Evolutionary conservation across 2,888 invertebrate genomes (phyloP), one percentile per base, ranked within the genome.

Genomic region (Aporophyla lueneburgensis): DNA sequence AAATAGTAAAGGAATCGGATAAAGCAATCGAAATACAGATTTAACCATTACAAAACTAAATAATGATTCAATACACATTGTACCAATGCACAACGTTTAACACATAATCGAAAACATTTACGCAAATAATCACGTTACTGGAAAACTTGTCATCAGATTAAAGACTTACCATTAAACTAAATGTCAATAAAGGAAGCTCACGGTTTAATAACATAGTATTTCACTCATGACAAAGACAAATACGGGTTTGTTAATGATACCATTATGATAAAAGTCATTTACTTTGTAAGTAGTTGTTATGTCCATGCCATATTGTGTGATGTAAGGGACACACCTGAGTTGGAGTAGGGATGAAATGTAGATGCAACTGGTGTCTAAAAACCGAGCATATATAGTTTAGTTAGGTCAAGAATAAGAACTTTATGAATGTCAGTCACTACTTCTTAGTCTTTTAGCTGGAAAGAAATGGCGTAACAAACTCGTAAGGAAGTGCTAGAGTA

Each of bases 81-180:
- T 51, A 73, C 43, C 27, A 80, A 61, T 43, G 21, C 78, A 78
- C 46, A 56, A 33, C 53, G 53, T 27, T 54, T 14, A 76, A 43
- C 56, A 43, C 10, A 56, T 59, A 67, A 77, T 77, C 53, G 53
- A 53, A 68, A 83, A 43, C 62, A 49, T 71, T 83, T 67, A 80
- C 33, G 27, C 24, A 61, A 73, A 78, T 69, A 9, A 68, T 46
- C 19, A 59, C 81, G 33, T 14, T 63, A 46, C 33, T 4, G 0
- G 14, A n/a, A 16, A 69, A 2, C 56, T 59, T 71, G 51, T 65
- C 71, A 80, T 80, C 24, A 53, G 16, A 12, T 16, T 65, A 40
- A 75, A 53, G 21, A 40, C 43, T 51, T 46, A 61, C 67, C 74
- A 71, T 72, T 56, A 54, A 54, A 61, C 24, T 65, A 16, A 69